phyloP scores from a whole-genome alignment of 2,888 invertebrate species.

The Eupithecia exiguata region DNA sequence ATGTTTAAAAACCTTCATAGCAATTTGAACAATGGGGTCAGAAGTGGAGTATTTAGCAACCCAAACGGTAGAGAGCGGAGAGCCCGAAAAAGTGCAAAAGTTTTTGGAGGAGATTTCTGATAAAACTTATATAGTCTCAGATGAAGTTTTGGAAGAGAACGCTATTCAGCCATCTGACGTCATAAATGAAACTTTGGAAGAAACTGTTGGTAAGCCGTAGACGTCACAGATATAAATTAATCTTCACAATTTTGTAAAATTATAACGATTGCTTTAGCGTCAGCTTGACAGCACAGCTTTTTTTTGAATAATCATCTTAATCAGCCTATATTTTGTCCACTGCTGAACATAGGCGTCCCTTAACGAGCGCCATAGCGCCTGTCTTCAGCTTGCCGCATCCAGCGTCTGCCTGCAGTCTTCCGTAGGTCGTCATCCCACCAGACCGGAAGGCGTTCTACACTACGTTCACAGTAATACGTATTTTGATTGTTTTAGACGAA shows the following conservation, averaged over 20 bases:
- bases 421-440: not conserved
- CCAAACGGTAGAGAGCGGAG: not conserved
- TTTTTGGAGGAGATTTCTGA: not conserved
- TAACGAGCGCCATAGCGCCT: not conserved
- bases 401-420: not conserved
- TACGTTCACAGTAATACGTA: not conserved
- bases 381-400: not conserved
- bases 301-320: not conserved
- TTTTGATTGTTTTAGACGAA: conserved; percentile 48
- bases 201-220: not conserved
- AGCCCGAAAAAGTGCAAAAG: not conserved
- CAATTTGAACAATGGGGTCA: not conserved
- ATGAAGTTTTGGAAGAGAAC: not conserved
- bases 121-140: not conserved
- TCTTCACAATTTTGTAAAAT: not conserved
- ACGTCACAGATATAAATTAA: not conserved
- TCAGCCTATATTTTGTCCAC: not conserved
- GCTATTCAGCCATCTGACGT: not conserved
- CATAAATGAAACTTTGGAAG: not conserved
- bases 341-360: not conserved
- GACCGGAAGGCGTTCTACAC: not conserved
- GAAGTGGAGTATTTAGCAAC: not conserved
- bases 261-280: not conserved
- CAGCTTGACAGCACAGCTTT: not conserved
- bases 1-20: not conserved